Percentiles rank a stretch among this genome's conserved stretches.
phyloP scores from a whole-genome alignment of 2,888 invertebrate species.

The Onthophagus sagittarius region DNA sequence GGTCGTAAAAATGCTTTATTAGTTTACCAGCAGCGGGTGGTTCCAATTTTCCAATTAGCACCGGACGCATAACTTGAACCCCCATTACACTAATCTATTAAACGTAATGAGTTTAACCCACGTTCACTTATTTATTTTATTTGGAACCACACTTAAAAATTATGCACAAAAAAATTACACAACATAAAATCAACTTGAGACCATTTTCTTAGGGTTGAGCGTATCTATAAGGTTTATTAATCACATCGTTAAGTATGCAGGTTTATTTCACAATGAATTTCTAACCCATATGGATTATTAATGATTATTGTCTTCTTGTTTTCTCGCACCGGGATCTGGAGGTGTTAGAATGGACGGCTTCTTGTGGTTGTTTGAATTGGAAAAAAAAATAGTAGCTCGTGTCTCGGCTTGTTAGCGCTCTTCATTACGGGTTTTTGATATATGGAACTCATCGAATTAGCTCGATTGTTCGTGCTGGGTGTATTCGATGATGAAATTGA shows the following conservation, averaged over 20 bases:
- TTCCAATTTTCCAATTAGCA: constrained; percentile 13
- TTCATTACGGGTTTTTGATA: background rate
- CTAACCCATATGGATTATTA: background rate
- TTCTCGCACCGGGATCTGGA: background rate
- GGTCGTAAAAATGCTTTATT: constrained; percentile 11
- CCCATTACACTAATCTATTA: constrained; percentile 10
- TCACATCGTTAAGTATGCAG: background rate
- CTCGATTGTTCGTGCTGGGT: background rate
- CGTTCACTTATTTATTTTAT: background rate
- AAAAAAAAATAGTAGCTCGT: background rate
- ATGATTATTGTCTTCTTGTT: background rate
- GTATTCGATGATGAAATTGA: background rate
- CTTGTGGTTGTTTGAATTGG: background rate
- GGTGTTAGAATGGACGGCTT: background rate
- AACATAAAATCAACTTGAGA: background rate
- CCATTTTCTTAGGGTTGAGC: background rate
- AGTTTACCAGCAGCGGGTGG: constrained; percentile 8
- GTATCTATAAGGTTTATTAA: background rate
- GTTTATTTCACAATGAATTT: background rate
- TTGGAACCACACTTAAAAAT: too few relatives aligned
- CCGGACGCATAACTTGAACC: constrained; percentile 10
- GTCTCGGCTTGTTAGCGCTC: background rate
- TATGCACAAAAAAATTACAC: background rate
- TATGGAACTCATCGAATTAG: background rate
- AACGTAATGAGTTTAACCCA: background rate